These are phyloP conservation scores for Acanthopagrus latus DNA, from an alignment of 2,797 vertebrate genomes.

Conservation along the genomic window DNA sequence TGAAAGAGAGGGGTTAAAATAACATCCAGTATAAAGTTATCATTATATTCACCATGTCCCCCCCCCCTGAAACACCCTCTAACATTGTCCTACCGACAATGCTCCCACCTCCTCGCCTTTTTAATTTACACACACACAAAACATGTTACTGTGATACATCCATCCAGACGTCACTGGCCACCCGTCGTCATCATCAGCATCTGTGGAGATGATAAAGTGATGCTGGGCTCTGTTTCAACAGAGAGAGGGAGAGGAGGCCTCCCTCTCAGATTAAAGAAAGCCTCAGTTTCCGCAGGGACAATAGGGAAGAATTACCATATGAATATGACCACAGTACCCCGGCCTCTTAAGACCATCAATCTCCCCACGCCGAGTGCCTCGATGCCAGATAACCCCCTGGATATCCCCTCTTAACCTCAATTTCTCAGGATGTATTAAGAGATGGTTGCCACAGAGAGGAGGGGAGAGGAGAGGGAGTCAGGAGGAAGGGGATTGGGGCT, in stretches of 20 bases:
- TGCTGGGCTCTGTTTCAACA: conserved; percentile 70
- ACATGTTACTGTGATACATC: conserved; percentile 69
- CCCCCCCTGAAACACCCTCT: conserved; percentile 19
- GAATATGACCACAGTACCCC: conserved; percentile 85
- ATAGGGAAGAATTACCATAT: conserved; percentile 89
- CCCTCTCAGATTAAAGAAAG: conserved; percentile 87
- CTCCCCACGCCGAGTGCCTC: conserved; percentile 81
- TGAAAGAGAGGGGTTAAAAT: conserved; percentile 47
- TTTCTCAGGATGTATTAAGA: conserved; percentile 91
- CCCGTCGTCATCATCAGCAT: conserved; percentile 72
- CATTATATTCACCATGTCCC: conserved; percentile 46
- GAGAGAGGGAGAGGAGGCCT: conserved; percentile 67
- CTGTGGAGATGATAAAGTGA: conserved; percentile 82
- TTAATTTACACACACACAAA: conserved; percentile 72
- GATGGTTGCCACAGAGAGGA: conserved; percentile 76
- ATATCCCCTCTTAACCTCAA: conserved; percentile 93
- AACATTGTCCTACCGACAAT: conserved; percentile 66
- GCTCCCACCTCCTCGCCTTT: conserved; percentile 57
- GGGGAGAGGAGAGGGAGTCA: conserved; percentile 62
- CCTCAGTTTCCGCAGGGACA: conserved; percentile 82
- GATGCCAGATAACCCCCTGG: conserved; percentile 88
- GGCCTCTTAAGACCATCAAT: conserved; percentile 89
- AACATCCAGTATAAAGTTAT: conserved; percentile 72
- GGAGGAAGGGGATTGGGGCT: conserved; percentile 55
- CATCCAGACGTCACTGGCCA: conserved; percentile 67